Conservation (phyloP, 2,797 vertebrate species). For the Anableps anableps region DNA sequence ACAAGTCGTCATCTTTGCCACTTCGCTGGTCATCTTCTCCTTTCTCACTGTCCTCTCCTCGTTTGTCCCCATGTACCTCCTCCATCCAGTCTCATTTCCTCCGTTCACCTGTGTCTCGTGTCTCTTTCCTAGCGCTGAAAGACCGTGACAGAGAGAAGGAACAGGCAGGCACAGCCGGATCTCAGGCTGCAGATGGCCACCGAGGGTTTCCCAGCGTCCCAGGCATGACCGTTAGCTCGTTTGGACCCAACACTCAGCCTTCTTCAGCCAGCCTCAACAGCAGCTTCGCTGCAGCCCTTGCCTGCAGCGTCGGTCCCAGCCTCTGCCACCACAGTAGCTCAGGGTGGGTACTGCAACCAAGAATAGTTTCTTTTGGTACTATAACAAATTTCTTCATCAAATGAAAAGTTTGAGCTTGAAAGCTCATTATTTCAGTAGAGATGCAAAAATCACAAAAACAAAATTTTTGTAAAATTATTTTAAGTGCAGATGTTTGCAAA, state of each 20-base stretch:
- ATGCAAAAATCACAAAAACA: not conserved
- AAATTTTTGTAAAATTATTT: not conserved
- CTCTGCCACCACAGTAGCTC: constrained; percentile 78
- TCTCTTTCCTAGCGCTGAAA: constrained; percentile 81
- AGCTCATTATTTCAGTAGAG: not conserved
- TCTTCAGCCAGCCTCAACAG: constrained; percentile 60
- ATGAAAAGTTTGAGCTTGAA: not conserved
- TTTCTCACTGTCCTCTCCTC: constrained; percentile 38
- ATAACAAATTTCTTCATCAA: not conserved
- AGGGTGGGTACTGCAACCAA: constrained; percentile 80
- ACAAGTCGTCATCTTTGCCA: constrained; percentile 47
- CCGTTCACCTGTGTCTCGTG: constrained; percentile 43
- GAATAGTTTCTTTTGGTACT: not conserved
- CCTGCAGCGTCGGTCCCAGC: constrained; percentile 58
- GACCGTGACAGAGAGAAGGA: constrained; percentile 78
- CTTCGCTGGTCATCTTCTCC: constrained; percentile 32
- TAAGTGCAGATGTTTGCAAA: not conserved
- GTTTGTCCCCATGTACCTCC: constrained; percentile 43
- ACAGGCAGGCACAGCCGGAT: constrained; percentile 33
- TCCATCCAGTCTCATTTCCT: constrained; percentile 4
- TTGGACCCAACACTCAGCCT: constrained; percentile 81
- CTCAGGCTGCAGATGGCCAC: constrained; percentile 84
- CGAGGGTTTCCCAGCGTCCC: constrained; percentile 75
- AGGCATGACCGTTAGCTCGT: constrained; percentile 91
- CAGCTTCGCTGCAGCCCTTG: constrained; percentile 58